Base-by-base conservation (phyloP, 2,797 vertebrate genomes). In the Okamejei kenojei region DNA sequence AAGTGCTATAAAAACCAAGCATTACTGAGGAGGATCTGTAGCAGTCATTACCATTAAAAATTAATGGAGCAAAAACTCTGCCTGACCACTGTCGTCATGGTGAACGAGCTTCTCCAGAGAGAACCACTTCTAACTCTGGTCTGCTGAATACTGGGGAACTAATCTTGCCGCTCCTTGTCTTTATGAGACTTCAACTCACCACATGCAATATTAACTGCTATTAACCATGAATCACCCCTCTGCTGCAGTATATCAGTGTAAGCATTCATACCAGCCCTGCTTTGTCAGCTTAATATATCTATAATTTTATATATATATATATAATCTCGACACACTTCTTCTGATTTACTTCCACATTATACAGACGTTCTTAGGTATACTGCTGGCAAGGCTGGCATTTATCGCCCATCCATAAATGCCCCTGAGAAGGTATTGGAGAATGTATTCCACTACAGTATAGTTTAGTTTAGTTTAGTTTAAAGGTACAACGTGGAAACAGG, bases 181-280 rank as follows among this genome's bases (percentile, higher is more conserved):
- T 68, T 88, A 68, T 88, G 61, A 35, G 84, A 88, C 68, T 68
- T 68, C 84, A 68, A 19, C 84, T 32, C 35, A 19, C 84, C 63
- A 9, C 84, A 88, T 88, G n/a, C 84, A 88, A 88, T 88, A 88
- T 88, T 88, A 88, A 88, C n/a, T 35, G 84, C 84, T 88, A 88
- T 88, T 88, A 88, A 88, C 82, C 61, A 88, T 68, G 65, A 68
- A 88, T 88, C 61, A 8, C 7, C 61, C 61, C 15, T 68, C 61
- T 68, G 84, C 17, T 1, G 61, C 84, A 68, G 84, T 88, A 32
- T 63, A 88, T 88, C 84, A 35, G 63, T 68, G 84, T 88, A 88
- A 88, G 68, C 61, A 68, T 88, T 88, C 61, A 88, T 7, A 7
- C 84, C 84, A 21, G 71, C 19, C 61, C 61, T 88, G 61, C 84